Conservation (phyloP, 2,888 invertebrate species). For the Drosophila mercatorum region DNA sequence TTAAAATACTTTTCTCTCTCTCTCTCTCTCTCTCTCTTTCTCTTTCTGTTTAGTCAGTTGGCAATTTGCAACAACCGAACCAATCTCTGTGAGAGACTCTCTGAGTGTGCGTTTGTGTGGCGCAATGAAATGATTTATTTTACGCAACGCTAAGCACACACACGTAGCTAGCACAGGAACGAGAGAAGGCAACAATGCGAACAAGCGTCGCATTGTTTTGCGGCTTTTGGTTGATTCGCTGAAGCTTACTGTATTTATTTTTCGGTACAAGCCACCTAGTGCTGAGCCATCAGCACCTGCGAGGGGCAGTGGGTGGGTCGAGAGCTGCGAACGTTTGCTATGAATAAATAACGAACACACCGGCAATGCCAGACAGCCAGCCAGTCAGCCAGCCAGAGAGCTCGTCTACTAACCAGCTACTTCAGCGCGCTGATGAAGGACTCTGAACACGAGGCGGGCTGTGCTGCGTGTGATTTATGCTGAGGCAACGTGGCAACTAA, state of each 20-base stretch:
- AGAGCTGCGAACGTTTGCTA: conserved; percentile 50
- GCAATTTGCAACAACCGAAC: conserved; percentile 68
- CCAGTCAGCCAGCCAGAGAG: too few species aligned
- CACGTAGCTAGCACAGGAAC: conserved; percentile 52
- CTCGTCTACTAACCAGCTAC: conserved; percentile 2
- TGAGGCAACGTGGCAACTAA: conserved; percentile 68
- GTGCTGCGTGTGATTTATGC: conserved; percentile 70
- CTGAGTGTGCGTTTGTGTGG: conserved; percentile 35
- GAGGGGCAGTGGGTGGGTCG: neutral
- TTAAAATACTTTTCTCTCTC: conserved; percentile 51
- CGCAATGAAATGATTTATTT: conserved; percentile 76
- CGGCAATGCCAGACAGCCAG: conserved; percentile 11
- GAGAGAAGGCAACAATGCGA: conserved; percentile 23
- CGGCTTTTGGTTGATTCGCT: conserved; percentile 52
- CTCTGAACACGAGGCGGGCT: conserved; percentile 6
- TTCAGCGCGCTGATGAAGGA: conserved; percentile 19
- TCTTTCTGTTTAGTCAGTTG: conserved; percentile 26
- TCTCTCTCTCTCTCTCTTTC: neutral
- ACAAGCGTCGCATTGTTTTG: conserved; percentile 75
- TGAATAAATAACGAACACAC: conserved; percentile 74
- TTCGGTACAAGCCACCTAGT: conserved; percentile 56
- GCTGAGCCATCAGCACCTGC: conserved; percentile 53
- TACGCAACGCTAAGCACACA: conserved; percentile 68
- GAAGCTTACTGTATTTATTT: conserved; percentile 70
- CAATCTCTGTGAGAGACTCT: conserved; percentile 26